A percentile compares a stretch with the other conserved stretches of the same genome.
These are phyloP conservation scores for Cotesia vestalis DNA, from an alignment of 1,140 invertebrate species.

Conservation along the genomic window DNA sequence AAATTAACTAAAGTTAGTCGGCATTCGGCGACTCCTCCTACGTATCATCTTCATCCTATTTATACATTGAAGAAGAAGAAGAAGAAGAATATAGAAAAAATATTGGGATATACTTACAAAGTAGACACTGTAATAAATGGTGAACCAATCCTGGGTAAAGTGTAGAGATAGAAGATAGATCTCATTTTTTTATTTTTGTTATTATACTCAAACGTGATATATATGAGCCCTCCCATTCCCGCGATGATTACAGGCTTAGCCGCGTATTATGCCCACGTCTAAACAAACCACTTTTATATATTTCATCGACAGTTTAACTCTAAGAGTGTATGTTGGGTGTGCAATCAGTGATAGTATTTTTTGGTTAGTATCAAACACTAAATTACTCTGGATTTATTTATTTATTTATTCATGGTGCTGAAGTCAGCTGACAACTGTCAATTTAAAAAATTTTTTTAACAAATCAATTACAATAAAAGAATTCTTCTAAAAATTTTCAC, in stretches of 20 bases:
- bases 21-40: neutral
- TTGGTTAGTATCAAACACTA: too few relatives aligned
- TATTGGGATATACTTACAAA: too few relatives aligned
- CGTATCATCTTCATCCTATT: slow-evolving; percentile 9
- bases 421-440: too few relatives aligned
- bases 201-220: slow-evolving; percentile 13
- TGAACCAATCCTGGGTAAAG: neutral
- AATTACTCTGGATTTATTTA: too few relatives aligned
- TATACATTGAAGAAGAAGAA: neutral
- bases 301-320: slow-evolving; percentile 24
- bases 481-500: too few relatives aligned
- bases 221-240: slow-evolving; percentile 28
- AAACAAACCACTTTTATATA: slow-evolving; percentile 25
- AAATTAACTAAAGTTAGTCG: slow-evolving; percentile 21
- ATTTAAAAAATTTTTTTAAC: too few relatives aligned
- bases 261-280: slow-evolving; percentile 24
- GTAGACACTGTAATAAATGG: too few relatives aligned
- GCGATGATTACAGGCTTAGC: slow-evolving; percentile 28
- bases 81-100: neutral
- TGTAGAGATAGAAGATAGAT: neutral
- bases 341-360: too few relatives aligned
- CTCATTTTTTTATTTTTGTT: neutral
- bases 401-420: too few relatives aligned
- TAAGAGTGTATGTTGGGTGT: too few relatives aligned
- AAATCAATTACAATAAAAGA: too few relatives aligned